A percentile compares a stretch with the other conserved stretches of the same genome.
phyloP scores from a whole-genome alignment of 2,113 vertebrate species.

The Hypomesus transpacificus region DNA sequence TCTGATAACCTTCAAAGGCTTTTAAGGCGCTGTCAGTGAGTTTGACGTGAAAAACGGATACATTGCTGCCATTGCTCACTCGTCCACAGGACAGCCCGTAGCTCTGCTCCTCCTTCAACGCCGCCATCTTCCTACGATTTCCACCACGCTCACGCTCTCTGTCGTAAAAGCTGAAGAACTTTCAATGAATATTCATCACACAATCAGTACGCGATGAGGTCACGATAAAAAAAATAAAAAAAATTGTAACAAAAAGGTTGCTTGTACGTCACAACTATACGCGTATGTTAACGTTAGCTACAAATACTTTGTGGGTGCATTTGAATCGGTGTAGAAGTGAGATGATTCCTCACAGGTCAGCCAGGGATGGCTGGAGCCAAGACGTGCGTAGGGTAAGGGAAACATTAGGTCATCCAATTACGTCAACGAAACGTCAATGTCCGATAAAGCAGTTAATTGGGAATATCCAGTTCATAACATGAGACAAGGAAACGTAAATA shows the following conservation, averaged over 20 bases:
- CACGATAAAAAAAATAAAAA: slow-evolving; percentile 7
- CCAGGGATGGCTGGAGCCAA: neutral
- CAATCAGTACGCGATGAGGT: slow-evolving; percentile 24
- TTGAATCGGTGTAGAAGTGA: neutral
- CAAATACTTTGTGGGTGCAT: neutral
- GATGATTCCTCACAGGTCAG: too few species aligned
- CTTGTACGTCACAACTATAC: neutral
- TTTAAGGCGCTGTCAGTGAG: slow-evolving; percentile 91
- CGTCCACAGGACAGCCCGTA: slow-evolving; percentile 96
- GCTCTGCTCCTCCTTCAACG: slow-evolving; percentile 92
- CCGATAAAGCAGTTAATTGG: slow-evolving; percentile 22
- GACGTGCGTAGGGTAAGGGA: slow-evolving; percentile 41
- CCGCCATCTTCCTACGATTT: slow-evolving; percentile 95
- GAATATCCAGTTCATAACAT: slow-evolving; percentile 33
- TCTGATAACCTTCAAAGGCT: slow-evolving; percentile 87
- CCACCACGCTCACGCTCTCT: slow-evolving; percentile 73
- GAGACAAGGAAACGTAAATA: neutral
- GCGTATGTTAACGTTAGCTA: neutral
- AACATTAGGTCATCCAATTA: slow-evolving; percentile 53
- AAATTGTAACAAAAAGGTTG: neutral
- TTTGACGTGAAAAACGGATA: slow-evolving; percentile 94
- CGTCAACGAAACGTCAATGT: slow-evolving; percentile 64
- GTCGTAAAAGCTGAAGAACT: slow-evolving; percentile 63
- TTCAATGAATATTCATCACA: slow-evolving; percentile 75
- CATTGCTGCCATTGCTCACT: slow-evolving; percentile 84